Evolutionary conservation across 2,888 invertebrate species (phyloP), one percentile per base, ranked within the genome.

Genomic region (Chalcis sispes): DNA sequence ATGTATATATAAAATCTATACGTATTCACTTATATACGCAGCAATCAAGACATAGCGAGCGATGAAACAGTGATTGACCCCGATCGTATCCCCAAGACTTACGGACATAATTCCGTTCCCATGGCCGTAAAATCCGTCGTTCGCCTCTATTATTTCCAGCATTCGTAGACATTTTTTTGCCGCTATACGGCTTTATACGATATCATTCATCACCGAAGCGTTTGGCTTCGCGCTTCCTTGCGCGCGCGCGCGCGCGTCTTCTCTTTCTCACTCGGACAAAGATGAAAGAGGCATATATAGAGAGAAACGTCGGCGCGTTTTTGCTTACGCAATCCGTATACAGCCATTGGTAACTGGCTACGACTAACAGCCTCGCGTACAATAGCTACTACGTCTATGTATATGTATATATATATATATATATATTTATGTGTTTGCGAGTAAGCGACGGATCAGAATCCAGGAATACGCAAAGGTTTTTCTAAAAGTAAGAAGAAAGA

Each of bases 181-280:
- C 48, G n/a, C 48, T 20, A 25, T 46, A 18, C 2, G 20, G 5
- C 42, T 64, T 56, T 58, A n/a, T n/a, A 75, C 64, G 72, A 70
- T 75, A 67, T 74, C 67, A 70, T 66, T 73, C 72, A 75, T 77
- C 48, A 59, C 54, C 66, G 58, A 42, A 64, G 40, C 61, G 48
- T 32, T 40, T 56, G 58, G 61, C 32, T 18, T 62, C 61, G 54
- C n/a, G 72, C 40, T 58, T 74, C 72, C 72, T 77, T 72, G 67
- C 69, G 62, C 69, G 69, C 58, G 72, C 42, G 52, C 64, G 20
- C 52, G 58, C 72, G 69, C 69, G 69, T 72, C 67, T 69, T 72
- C 72, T 10, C 36, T n/a, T n/a, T n/a, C n/a, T n/a, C n/a, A n/a
- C n/a, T n/a, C n/a, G n/a, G n/a, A n/a, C n/a, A n/a, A n/a, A n/a